Evolutionary conservation across 2,113 vertebrate species (phyloP).

Genomic region (Piprites chloris): DNA sequence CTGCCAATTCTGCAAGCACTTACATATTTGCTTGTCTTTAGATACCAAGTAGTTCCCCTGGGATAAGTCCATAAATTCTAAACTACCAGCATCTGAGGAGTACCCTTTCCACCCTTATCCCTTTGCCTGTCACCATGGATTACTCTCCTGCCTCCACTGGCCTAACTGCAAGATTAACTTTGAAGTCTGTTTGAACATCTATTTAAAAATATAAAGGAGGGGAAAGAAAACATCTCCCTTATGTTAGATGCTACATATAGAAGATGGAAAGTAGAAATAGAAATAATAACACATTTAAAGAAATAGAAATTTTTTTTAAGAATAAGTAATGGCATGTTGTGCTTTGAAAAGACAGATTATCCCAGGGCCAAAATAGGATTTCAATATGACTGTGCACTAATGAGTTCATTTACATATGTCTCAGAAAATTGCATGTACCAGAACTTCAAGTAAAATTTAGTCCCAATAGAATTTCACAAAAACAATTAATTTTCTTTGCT

Average conservation of each 20-base stretch:
- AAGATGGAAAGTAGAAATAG: background rate
- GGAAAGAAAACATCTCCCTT: background rate
- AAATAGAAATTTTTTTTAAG: conserved; percentile 47
- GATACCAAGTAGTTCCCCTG: background rate
- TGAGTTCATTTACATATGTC: conserved; percentile 71
- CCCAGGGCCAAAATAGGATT: conserved; percentile 52
- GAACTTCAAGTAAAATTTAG: conserved; percentile 49
- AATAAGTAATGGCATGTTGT: conserved; percentile 48
- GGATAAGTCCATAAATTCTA: background rate
- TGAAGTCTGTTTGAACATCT: background rate
- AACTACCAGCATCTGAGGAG: background rate
- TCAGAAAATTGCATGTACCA: conserved; percentile 55
- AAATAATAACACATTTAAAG: conserved; percentile 4
- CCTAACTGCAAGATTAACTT: background rate
- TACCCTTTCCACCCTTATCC: background rate
- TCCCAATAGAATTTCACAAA: conserved; percentile 49
- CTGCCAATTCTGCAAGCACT: background rate
- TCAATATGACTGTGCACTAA: conserved; percentile 57
- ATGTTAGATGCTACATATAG: background rate
- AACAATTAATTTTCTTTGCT: conserved; percentile 44
- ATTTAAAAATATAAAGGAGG: background rate
- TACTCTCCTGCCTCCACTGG: background rate
- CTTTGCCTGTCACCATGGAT: background rate
- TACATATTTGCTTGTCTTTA: background rate
- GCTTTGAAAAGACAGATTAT: conserved; percentile 59